Base-by-base conservation (phyloP, 2,797 vertebrate genomes). In the Protonibea diacanthus region DNA sequence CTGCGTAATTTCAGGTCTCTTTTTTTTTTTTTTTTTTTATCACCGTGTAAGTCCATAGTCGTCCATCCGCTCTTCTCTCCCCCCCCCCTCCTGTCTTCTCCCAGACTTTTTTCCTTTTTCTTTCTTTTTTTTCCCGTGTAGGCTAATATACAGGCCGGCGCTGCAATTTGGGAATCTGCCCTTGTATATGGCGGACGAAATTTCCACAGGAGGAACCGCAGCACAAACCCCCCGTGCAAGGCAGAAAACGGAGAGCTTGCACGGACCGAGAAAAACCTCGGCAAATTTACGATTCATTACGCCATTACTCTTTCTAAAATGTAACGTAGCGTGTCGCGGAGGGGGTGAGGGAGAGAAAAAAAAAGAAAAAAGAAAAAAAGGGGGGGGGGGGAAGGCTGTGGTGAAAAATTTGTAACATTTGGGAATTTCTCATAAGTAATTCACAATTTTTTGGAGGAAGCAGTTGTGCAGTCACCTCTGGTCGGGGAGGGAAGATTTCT, bases 131-230 rank as follows among this genome's bases (percentile, higher is more conserved):
- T 73, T 71, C 78, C 78, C 82, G 78, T 91, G 81, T 90, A 71
- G 86, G 86, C 90, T 91, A 91, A 92, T 88, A 91, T 72, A 90
- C 92, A 89, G 90, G 88, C 94, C 91, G 93, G 92, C 85, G 91
- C 92, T 90, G 93, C 91, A 94, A 95, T 94, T 94, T 95, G 80
- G 78, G 94, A 93, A 93, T 94, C 93, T 94, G 92, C 88, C 92
- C 93, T 92, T 90, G 92, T 93, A 91, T 93, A 96, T 96, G 95
- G 95, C 94, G 95, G 95, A 95, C 91, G 92, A 93, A 89, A 92
- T 91, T 91, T 93, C 88, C 89, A 91, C 88, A 80, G 89, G 89
- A 93, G 85, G 87, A 89, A 88, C 93, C 85, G 92, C 93, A 89
- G 86, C 89, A 74, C 74, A 77, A 88, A 85, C 47, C 83, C 20